Percentiles rank a stretch among this genome's conserved stretches.
Conservation (phyloP, 1,140 invertebrate genomes). For the Sycophila sp. region DNA sequence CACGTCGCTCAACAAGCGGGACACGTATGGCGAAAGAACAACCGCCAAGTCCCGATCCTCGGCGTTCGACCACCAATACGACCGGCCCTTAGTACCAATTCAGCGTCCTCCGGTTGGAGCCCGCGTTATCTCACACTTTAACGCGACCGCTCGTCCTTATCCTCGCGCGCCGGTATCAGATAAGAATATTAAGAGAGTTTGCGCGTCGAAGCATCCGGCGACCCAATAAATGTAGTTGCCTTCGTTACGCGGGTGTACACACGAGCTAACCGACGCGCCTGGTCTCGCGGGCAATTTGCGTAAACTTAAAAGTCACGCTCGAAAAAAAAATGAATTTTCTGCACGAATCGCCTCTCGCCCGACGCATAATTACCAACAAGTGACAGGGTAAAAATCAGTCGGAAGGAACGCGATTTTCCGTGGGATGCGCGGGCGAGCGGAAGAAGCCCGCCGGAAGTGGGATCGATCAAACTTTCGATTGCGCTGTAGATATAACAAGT, state of each 20-base stretch:
- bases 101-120: no score
- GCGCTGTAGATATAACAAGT: no score
- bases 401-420: slow-evolving; percentile 22
- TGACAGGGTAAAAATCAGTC: slow-evolving; percentile 32
- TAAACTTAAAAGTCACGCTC: slow-evolving; percentile 19
- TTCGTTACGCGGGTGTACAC: slow-evolving; percentile 3
- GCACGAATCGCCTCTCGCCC: neutral
- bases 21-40: neutral
- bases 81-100: no score
- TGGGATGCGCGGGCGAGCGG: neutral
- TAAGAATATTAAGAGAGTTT: no score
- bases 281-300: no score
- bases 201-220: no score
- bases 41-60: no score
- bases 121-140: no score
- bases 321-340: neutral
- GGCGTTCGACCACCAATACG: no score
- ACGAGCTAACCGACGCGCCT: no score
- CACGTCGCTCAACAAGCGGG: slow-evolving; percentile 9
- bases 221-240: slow-evolving; percentile 19
- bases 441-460: slow-evolving; percentile 12
- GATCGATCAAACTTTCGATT: slow-evolving; percentile 32
- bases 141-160: no score
- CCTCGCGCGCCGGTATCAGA: no score
- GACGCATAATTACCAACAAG: slow-evolving; percentile 25